These are phyloP conservation scores for Aphis craccivora DNA, from an alignment of 1,140 invertebrate genomes.

Conservation along the genomic window DNA sequence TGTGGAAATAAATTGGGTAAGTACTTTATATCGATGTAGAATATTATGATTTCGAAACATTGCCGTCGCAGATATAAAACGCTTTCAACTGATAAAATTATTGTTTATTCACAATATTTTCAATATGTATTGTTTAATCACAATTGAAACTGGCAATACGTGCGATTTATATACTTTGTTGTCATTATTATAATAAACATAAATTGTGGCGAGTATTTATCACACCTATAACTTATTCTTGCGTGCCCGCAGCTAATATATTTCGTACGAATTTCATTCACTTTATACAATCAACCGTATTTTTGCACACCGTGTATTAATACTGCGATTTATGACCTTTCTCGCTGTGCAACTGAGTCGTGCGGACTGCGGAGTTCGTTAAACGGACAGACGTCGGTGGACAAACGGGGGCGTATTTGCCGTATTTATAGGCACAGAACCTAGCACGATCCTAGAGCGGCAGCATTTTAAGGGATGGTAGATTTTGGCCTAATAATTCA, in stretches of 20 bases:
- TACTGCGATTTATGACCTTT: too few relatives aligned
- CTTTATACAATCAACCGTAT: background rate
- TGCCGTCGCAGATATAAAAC: background rate
- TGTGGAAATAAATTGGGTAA: background rate
- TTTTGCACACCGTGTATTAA: too few relatives aligned
- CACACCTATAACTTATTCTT: background rate
- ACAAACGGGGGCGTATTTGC: background rate
- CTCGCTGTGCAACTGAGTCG: too few relatives aligned
- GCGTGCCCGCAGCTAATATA: background rate
- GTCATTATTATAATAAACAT: background rate
- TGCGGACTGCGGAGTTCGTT: too few relatives aligned
- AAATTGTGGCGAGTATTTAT: background rate
- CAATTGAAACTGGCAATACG: background rate
- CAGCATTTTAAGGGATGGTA: background rate
- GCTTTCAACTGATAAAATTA: background rate
- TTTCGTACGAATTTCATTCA: constrained; percentile 5
- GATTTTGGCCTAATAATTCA: background rate
- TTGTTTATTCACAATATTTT: background rate
- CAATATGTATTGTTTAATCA: background rate
- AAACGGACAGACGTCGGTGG: too few relatives aligned
- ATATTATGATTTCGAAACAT: background rate
- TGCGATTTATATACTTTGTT: background rate
- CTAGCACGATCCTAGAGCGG: background rate
- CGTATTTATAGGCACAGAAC: background rate
- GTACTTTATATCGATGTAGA: background rate